Percentiles rank a stretch among this genome's conserved stretches.
phyloP scores from a whole-genome alignment of 2,888 invertebrate species.

The Gryllus longicercus region DNA sequence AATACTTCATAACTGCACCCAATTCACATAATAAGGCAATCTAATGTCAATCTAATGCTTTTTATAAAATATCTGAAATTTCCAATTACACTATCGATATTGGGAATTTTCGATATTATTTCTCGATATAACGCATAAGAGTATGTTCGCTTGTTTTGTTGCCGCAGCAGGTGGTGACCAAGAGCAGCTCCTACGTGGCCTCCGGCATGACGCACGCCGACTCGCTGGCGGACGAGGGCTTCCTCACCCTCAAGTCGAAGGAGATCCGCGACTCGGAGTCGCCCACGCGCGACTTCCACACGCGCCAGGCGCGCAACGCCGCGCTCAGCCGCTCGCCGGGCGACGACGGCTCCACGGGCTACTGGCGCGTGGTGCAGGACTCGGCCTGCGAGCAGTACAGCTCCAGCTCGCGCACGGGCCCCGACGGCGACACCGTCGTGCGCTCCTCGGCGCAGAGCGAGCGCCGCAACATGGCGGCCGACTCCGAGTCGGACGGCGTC shows the following conservation, averaged over 20 bases:
- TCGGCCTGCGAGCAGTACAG: slow-evolving; percentile 34
- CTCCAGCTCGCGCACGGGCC: slow-evolving; percentile 30
- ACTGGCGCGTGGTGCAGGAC: slow-evolving; percentile 36
- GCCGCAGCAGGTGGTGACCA: slow-evolving; percentile 36
- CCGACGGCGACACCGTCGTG: slow-evolving; percentile 33
- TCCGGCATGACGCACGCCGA: slow-evolving; percentile 55
- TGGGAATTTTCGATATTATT: no score
- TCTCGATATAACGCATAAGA: no score
- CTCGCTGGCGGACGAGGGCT: slow-evolving; percentile 71
- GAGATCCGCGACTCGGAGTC: slow-evolving; percentile 75
- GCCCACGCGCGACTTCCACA: slow-evolving; percentile 59
- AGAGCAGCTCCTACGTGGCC: slow-evolving; percentile 32
- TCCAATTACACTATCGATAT: no score
- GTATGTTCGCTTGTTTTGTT: no score
- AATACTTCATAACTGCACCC: no score
- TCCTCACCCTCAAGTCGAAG: slow-evolving; percentile 72
- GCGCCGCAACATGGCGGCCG: slow-evolving; percentile 32
- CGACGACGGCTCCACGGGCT: slow-evolving; percentile 33
- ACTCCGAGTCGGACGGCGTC: slow-evolving; percentile 34
- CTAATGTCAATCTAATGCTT: no score
- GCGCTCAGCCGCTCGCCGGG: slow-evolving; percentile 17
- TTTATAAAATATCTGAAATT: no score
- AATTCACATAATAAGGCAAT: no score
- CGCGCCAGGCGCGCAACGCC: background rate
- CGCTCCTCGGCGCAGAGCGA: slow-evolving; percentile 32